Conservation (phyloP, 2,888 invertebrate species). For the Drosophila picticornis region DNA sequence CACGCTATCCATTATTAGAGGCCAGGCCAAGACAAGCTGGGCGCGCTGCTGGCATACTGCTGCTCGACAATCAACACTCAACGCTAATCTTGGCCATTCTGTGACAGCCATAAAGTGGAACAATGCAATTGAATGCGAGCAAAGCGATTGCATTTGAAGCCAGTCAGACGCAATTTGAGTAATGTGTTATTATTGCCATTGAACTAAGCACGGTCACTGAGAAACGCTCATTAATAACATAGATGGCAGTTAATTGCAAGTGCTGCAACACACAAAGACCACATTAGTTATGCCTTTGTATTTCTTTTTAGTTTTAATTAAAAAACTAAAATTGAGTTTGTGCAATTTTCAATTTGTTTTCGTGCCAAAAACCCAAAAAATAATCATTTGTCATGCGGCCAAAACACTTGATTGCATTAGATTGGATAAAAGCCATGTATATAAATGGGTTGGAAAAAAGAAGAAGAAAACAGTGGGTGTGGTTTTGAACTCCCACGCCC, state of each 20-base stretch:
- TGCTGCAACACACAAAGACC: conserved; percentile 41
- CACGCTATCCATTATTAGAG: conserved; percentile 11
- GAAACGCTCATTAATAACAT: conserved; percentile 48
- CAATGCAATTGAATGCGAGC: conserved; percentile 28
- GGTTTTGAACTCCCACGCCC: conserved; percentile 67
- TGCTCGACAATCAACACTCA: conserved; percentile 19
- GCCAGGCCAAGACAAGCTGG: conserved; percentile 31
- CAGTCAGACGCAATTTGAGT: conserved; percentile 50
- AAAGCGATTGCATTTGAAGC: conserved; percentile 18
- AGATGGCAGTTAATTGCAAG: conserved; percentile 58
- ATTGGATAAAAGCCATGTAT: not conserved
- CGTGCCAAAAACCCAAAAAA: conserved; percentile 29
- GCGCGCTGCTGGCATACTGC: conserved; percentile 25
- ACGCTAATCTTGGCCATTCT: conserved; percentile 52
- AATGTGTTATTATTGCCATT: conserved; percentile 56
- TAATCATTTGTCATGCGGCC: conserved; percentile 58
- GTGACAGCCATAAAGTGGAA: conserved; percentile 58
- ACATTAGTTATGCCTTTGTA: conserved; percentile 58
- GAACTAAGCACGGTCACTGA: conserved; percentile 38
- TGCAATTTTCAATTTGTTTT: conserved; percentile 30
- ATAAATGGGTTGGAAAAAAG: not conserved
- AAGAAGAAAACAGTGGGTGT: conserved; percentile 22
- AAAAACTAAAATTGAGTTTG: conserved; percentile 30
- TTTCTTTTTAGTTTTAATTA: conserved; percentile 54
- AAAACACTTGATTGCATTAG: conserved; percentile 27